Percentiles rank a stretch among this genome's conserved stretches.
phyloP scores from a whole-genome alignment of 2,797 vertebrate genomes.

The Gobio occitaniae region DNA sequence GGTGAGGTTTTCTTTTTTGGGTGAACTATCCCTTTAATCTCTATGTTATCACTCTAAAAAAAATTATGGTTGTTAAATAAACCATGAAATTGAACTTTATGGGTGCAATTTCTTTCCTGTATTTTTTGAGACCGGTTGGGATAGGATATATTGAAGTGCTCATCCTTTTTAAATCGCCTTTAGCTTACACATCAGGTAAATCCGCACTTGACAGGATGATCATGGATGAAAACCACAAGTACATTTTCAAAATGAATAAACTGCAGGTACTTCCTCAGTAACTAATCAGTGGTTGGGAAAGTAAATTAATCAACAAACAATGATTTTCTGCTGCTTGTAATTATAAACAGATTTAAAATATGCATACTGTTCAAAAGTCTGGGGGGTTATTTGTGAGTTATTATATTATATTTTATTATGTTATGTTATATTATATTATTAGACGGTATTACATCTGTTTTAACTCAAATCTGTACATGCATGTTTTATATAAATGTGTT shows the following conservation, averaged over 20 bases:
- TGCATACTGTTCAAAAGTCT: background rate
- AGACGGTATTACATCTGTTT: background rate
- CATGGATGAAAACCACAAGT: background rate
- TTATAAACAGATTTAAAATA: background rate
- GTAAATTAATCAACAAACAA: background rate
- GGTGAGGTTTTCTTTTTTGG: too few species aligned
- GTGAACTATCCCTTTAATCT: background rate
- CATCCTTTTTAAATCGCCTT: background rate
- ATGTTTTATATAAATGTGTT: background rate
- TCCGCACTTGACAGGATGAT: background rate
- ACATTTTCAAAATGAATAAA: constrained; percentile 9
- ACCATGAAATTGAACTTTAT: background rate
- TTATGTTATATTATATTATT: background rate
- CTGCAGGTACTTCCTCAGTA: background rate
- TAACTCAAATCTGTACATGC: background rate
- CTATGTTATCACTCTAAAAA: background rate
- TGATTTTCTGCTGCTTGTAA: background rate
- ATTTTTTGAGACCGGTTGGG: background rate
- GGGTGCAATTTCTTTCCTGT: background rate
- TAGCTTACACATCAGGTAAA: background rate
- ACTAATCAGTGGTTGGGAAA: background rate
- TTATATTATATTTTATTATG: background rate
- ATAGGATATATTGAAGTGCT: background rate
- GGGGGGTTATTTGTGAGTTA: background rate
- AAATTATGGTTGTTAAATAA: background rate